A percentile compares a stretch with the other conserved stretches of the same genome.
These are phyloP conservation scores for Aleiodes alternator DNA, from an alignment of 2,888 invertebrate genomes.

Conservation along the genomic window DNA sequence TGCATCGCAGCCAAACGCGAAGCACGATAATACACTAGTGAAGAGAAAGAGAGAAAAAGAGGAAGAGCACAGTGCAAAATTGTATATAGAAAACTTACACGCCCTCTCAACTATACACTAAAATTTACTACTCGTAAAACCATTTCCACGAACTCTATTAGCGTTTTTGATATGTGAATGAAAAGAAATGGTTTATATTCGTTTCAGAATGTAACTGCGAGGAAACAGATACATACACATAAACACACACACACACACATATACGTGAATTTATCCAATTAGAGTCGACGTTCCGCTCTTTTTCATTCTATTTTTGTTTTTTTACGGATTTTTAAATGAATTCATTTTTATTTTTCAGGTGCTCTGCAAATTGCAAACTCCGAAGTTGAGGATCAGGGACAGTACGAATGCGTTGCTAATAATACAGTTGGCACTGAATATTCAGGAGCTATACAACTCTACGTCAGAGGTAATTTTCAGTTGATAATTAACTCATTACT, in stretches of 20 bases:
- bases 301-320: background rate
- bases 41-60: background rate
- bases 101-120: slow-evolving; percentile 12
- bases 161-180: slow-evolving; percentile 54
- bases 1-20: slow-evolving; percentile 63
- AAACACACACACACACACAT: slow-evolving; percentile 36
- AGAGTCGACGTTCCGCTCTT: background rate
- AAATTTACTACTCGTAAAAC: background rate
- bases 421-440: slow-evolving; percentile 95
- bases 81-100: slow-evolving; percentile 13
- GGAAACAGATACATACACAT: slow-evolving; percentile 17
- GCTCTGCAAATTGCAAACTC: slow-evolving; percentile 92
- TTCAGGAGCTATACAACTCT: slow-evolving; percentile 91
- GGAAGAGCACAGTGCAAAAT: slow-evolving; percentile 1
- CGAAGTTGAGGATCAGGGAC: slow-evolving; percentile 94
- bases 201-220: slow-evolving; percentile 21
- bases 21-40: slow-evolving; percentile 61
- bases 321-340: slow-evolving; percentile 26
- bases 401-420: slow-evolving; percentile 97
- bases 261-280: slow-evolving; percentile 20
- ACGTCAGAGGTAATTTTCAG: slow-evolving; percentile 88
- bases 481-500: no score
- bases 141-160: slow-evolving; percentile 62
- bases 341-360: slow-evolving; percentile 77
- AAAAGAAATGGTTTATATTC: slow-evolving; percentile 29